A percentile compares a stretch with the other conserved stretches of the same genome.
Evolutionary conservation across 2,797 vertebrate species (phyloP).

Genomic region (Pteronotus mesoamericanus): DNA sequence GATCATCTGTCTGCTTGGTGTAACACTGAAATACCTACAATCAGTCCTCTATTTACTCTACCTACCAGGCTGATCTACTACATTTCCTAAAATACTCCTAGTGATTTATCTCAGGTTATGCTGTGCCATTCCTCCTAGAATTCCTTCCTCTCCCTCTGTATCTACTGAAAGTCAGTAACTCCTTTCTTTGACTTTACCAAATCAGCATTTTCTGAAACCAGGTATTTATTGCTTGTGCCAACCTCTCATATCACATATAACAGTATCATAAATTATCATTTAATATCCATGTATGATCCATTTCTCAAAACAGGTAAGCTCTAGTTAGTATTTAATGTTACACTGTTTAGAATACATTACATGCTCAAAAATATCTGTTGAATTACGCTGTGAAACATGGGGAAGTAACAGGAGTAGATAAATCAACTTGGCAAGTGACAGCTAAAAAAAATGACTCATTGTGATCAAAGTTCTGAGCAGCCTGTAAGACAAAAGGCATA

Average conservation of each 20-base stretch:
- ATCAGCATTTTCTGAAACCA: slow-evolving; percentile 5
- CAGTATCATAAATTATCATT: background rate
- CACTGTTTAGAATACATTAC: background rate
- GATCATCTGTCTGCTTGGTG: background rate
- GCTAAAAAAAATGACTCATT: background rate
- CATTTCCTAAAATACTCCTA: background rate
- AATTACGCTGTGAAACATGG: background rate
- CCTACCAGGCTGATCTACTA: background rate
- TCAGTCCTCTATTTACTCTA: background rate
- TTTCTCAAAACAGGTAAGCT: background rate
- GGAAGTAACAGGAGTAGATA: slow-evolving; percentile 2
- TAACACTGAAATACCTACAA: background rate
- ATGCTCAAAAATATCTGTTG: background rate
- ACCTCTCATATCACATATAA: background rate
- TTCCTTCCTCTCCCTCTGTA: background rate
- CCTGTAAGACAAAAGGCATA: background rate
- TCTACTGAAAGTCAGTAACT: background rate
- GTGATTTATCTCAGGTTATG: background rate
- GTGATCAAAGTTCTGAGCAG: background rate
- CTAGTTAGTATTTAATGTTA: background rate
- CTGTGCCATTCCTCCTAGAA: background rate
- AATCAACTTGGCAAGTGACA: background rate
- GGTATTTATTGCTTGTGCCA: background rate
- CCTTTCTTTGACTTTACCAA: background rate
- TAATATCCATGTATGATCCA: background rate